Conservation (phyloP, 2,888 invertebrate species). For the Xylocampa areola region DNA sequence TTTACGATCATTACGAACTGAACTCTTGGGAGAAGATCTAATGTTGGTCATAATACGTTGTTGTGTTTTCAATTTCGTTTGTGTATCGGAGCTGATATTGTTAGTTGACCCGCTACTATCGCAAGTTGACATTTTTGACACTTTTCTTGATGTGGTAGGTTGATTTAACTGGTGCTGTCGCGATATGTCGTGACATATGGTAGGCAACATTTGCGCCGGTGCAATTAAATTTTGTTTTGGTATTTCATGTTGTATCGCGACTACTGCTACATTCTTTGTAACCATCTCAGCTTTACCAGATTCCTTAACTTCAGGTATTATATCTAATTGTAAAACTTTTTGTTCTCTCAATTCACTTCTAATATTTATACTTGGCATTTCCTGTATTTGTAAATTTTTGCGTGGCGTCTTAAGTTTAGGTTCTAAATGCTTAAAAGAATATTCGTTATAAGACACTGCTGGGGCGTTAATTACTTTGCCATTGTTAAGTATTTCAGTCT, state of each 20-base stretch:
- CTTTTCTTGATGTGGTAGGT: slow-evolving; percentile 67
- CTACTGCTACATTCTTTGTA: slow-evolving; percentile 75
- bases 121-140: slow-evolving; percentile 77
- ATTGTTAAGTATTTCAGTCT: slow-evolving; percentile 65
- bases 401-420: slow-evolving; percentile 59
- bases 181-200: slow-evolving; percentile 17
- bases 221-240: slow-evolving; percentile 18
- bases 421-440: slow-evolving; percentile 73
- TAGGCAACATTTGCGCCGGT: slow-evolving; percentile 26
- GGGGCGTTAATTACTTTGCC: slow-evolving; percentile 64
- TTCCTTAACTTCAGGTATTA: slow-evolving; percentile 74
- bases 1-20: slow-evolving; percentile 53
- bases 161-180: slow-evolving; percentile 37
- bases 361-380: slow-evolving; percentile 87
- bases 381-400: slow-evolving; percentile 79
- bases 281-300: slow-evolving; percentile 45
- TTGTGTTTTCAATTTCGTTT: slow-evolving; percentile 62
- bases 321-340: slow-evolving; percentile 86
- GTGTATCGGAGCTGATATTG: slow-evolving; percentile 71
- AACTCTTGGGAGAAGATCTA: slow-evolving; percentile 63
- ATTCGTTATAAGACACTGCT: slow-evolving; percentile 78
- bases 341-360: slow-evolving; percentile 85
- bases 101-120: slow-evolving; percentile 81
- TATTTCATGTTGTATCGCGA: slow-evolving; percentile 70
- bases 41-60: slow-evolving; percentile 58